A percentile compares a stretch with the other conserved stretches of the same genome.
phyloP scores from a whole-genome alignment of 37 sponge, comb jelly and placozoan species.

The Eunapius fragilis region DNA sequence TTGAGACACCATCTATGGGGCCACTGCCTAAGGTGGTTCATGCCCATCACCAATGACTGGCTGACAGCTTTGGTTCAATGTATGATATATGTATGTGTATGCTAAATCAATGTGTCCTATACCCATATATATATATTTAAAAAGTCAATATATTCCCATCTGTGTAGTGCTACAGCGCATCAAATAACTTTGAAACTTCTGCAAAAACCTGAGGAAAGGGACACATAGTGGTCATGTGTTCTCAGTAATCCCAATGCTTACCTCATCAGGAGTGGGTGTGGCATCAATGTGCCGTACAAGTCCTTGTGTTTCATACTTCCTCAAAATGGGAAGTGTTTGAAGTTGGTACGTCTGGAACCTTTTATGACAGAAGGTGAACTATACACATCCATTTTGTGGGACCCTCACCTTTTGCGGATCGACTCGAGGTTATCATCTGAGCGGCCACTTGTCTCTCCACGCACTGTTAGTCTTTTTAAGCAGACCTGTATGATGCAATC shows the following conservation, averaged over 20 bases:
- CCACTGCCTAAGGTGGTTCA: too few species aligned
- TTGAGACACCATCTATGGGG: not conserved
- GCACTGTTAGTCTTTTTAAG: conserved; percentile 56
- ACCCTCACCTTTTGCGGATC: conserved; percentile 67
- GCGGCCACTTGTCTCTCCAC: conserved; percentile 77
- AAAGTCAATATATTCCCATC: not conserved
- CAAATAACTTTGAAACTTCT: conserved; percentile 60
- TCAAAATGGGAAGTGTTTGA: conserved; percentile 78
- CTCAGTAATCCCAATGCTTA: not conserved
- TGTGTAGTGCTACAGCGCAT: conserved; percentile 8
- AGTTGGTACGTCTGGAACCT: conserved; percentile 67
- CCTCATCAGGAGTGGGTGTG: conserved; percentile 48
- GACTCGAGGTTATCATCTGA: conserved; percentile 86
- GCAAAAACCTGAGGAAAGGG: conserved; percentile 53
- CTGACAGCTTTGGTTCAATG: not conserved
- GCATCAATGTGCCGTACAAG: conserved; percentile 56
- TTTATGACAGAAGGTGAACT: not conserved
- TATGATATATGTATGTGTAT: conserved; percentile 1
- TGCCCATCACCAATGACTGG: not conserved
- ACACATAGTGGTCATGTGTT: not conserved
- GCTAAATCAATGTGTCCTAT: not conserved
- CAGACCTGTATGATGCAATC: conserved; percentile 35
- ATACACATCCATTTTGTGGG: not conserved
- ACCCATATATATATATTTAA: not conserved
- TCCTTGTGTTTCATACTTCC: conserved; percentile 62